These are phyloP conservation scores for Chloebia gouldiae DNA, from an alignment of 2,113 vertebrate species.

Conservation along the genomic window DNA sequence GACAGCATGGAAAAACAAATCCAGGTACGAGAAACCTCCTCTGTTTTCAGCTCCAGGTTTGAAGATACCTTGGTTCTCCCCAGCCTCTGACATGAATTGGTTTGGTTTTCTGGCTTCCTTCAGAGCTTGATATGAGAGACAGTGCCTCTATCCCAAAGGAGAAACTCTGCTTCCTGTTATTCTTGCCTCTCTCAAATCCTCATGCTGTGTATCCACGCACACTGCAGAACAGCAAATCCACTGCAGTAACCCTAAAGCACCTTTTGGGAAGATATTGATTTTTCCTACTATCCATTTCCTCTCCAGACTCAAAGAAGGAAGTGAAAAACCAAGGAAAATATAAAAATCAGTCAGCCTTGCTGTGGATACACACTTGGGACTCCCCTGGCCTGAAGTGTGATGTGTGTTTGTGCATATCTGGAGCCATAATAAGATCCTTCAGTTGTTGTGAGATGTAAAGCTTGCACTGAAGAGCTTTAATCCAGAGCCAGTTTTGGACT, in stretches of 20 bases:
- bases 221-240: neutral
- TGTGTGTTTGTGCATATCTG: neutral
- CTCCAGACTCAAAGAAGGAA: neutral
- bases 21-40: conserved; percentile 5
- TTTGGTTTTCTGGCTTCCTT: neutral
- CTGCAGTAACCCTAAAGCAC: neutral
- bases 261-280: neutral
- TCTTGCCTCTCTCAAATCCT: neutral
- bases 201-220: rapidly evolving
- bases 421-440: neutral
- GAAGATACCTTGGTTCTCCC: neutral
- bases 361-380: neutral
- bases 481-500: neutral
- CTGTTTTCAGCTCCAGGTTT: neutral
- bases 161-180: neutral
- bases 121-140: neutral
- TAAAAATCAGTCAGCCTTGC: neutral
- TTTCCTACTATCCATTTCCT: neutral
- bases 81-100: neutral
- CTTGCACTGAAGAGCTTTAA: neutral
- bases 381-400: neutral
- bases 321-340: conserved; percentile 3
- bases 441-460: neutral
- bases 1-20: conserved; percentile 50
- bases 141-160: neutral